These are phyloP conservation scores for Tragelaphus imberbis DNA, from an alignment of 2,113 vertebrate genomes.

Conservation along the genomic window DNA sequence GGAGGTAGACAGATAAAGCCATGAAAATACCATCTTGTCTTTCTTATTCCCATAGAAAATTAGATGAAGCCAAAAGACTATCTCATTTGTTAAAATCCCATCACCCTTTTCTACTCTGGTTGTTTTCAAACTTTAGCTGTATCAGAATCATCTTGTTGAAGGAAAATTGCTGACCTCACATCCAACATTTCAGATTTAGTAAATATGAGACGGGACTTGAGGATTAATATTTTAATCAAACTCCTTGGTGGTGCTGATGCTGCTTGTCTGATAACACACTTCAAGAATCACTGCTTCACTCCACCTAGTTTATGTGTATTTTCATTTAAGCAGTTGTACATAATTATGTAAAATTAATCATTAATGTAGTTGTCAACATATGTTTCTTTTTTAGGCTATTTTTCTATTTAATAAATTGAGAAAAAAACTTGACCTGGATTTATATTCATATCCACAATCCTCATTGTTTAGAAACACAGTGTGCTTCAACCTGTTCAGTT, in stretches of 20 bases:
- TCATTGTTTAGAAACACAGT: background rate
- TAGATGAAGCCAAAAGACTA: background rate
- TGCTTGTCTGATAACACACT: background rate
- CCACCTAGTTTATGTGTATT: background rate
- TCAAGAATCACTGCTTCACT: background rate
- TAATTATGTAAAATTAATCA: background rate
- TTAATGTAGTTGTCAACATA: background rate
- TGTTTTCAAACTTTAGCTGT: background rate
- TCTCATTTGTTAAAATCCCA: background rate
- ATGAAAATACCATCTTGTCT: background rate
- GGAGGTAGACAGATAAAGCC: background rate
- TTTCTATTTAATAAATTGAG: background rate
- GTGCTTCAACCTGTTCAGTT: background rate
- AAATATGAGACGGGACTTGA: background rate
- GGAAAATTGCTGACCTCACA: background rate
- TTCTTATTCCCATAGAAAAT: background rate
- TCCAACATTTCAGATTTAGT: background rate
- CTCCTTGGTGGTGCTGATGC: background rate
- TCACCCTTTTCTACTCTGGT: background rate
- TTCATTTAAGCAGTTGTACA: background rate
- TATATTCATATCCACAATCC: background rate
- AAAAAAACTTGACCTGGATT: background rate
- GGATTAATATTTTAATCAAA: background rate
- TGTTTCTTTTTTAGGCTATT: background rate
- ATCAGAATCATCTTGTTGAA: background rate